Evolutionary conservation across 2,888 invertebrate species (phyloP), one percentile per base, ranked within the genome.

Genomic region (Tetragnatha montana): DNA sequence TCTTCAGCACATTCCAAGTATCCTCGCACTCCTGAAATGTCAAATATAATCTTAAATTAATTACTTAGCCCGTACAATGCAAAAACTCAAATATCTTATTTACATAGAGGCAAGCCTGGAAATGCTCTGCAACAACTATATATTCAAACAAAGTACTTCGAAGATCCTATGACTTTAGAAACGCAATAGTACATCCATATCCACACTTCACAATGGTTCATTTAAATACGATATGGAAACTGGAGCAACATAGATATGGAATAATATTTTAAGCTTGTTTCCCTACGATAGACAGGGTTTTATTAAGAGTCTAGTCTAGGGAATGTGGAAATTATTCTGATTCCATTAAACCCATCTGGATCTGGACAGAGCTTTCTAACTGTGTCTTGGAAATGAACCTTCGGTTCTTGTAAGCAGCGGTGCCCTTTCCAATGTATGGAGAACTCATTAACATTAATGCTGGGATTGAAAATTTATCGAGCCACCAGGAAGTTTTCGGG

Each of bases 401-500:
- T 76, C 76, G 22, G 22, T 12, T 19, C 69, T 21, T 14, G 69
- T 49, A 68, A 76, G 51, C 75, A 75, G 74, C n/a, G 47, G n/a
- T 47, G 49, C 35, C 76, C 75, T 76, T 76, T 76, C 69, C 69
- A 84, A 60, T 76, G 69, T 76, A 76, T 69, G 83, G 75, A 76
- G 69, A 84, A 84, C 76, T 84, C 75, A 84, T 84, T 84, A 84
- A 69, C 69, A 76, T 84, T 84, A 60, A 74, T 82, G 74, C 51
- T 14, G 49, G 83, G 47, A 69, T 84, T 47, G 75, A 68, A 76
- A 84, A 75, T 84, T 68, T 76, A 84, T 84, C 75, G 49, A 14
- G 19, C 8, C n/a, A 8, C 49, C 12, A 12, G 69, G 35, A 76
- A 69, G 76, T 84, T 68, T 49, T 69, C 49, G 35, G 35, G n/a